Base-by-base conservation (phyloP, 2,888 invertebrate genomes). In the Watsonalla cultraria region DNA sequence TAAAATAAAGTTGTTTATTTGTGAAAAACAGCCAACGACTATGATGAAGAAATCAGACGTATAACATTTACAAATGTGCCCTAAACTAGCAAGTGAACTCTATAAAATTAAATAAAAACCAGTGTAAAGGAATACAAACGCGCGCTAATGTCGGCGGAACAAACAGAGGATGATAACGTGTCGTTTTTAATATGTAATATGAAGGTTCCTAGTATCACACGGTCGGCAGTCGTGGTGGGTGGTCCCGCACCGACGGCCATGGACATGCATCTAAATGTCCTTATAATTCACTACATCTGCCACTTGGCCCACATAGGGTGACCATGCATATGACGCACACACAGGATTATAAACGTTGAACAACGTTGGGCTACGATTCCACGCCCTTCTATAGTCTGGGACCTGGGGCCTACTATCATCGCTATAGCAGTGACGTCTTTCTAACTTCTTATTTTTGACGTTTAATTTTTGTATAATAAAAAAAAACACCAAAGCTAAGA, bases 261-360 rank as follows among this genome's bases (percentile, higher is more conserved):
- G 80, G 78, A 78, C 81, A 79, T 74, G 82, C 80, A 80, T 82
- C 78, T 85, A 84, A 84, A 86, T 85, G 80, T 82, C 82, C 86
- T 82, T 86, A 84, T 88, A 85, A 86, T 86, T 86, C 83, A 80
- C 78, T 78, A 84, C 84, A 86, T 83, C 80, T 82, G 86, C 85
- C 80, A 82, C 78, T 78, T 76, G 72, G 70, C 71, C 61, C 60
- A 56, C 62, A 66, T 74, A 75, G 66, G 71, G 70, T 61, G 59
- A 57, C 68, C 67, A 47, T 52, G 11, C 37, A 37, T 1, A 8
- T 8, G 37, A 37, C 8, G 8, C 8, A 7, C 2, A 24, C 24
- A 24, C 24, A 24, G 24, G 24, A 24, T 24, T 24, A 24, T 1
- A 24, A 24, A 24, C 24, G 24, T 24, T 24, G 24, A 54, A 46